Evolutionary conservation across 1,140 invertebrate genomes (phyloP), one percentile per base, ranked within the genome.

Genomic region (Marisa cornuarietis): DNA sequence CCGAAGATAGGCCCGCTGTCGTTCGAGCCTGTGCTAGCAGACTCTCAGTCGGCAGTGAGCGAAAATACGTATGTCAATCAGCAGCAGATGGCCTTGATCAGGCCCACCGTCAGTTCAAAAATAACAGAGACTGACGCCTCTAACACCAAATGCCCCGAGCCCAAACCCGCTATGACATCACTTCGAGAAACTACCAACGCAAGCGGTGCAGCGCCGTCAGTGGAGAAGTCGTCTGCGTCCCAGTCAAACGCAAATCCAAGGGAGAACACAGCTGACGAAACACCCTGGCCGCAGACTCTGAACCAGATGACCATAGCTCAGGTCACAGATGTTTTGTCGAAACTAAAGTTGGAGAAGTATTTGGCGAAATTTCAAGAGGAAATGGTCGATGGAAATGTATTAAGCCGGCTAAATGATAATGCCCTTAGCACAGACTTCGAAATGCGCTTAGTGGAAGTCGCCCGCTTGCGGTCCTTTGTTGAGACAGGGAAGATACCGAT

Each of bases 351-450:
- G n/a, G 18, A 9, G 54, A 61, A 62, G 54, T 75, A 49, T 61
- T 13, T 22, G 11, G 54, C 16, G 24, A 61, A 62, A 54, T 75
- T 75, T 31, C 8, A 62, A 13, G 24, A 75, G 54, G 13, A 62
- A 9, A 22, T 20, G 73, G 58, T 75, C 11, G 73, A 75, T 20
- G 73, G 73, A 1, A 31, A 4, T 8, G 11, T 75, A 13, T 26
- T 75, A n/a, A 20, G 54, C 2, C 11, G 31, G 61, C 73, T 75
- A 31, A 31, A 61, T 20, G 58, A 61, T 13, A 6, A 75, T n/a
- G 31, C 31, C 0, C 73, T 75, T 54, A 75, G 8, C 54, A 61
- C n/a, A 24, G 73, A 75, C 20, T 75, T 75, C 58, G 58, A 31
- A 22, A 77, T 77, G 76, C 31, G 61, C 3, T 1, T 22, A 1